These are phyloP conservation scores for Cyclura pinguis DNA, from an alignment of 2,797 vertebrate species.

Conservation along the genomic window DNA sequence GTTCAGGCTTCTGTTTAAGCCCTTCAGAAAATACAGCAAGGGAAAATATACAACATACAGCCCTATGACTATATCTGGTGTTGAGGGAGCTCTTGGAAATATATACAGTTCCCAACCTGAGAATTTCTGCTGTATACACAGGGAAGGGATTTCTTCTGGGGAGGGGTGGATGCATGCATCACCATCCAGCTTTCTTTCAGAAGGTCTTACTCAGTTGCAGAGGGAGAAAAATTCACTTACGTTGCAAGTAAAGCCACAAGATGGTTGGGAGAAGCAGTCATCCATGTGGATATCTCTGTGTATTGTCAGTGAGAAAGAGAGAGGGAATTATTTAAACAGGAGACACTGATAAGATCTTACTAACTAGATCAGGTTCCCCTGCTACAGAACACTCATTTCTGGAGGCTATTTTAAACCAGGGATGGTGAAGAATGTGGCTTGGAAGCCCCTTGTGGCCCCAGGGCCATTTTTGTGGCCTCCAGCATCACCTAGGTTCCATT, in stretches of 20 bases:
- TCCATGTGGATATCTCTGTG: neutral
- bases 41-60: neutral
- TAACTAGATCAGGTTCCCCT: no score
- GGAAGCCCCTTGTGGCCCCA: no score
- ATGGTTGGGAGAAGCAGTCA: neutral
- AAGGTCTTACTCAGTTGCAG: neutral
- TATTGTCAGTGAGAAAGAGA: no score
- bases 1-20: neutral
- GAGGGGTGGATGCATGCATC: neutral
- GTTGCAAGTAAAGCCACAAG: neutral
- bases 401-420: no score
- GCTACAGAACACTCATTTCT: no score
- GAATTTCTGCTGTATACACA: neutral
- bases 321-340: no score
- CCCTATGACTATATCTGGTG: conserved; percentile 13
- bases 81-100: neutral
- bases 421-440: no score
- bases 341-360: no score
- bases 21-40: neutral
- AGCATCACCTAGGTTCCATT: no score
- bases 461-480: no score
- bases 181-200: neutral
- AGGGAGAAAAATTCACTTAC: neutral
- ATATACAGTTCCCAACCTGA: neutral
- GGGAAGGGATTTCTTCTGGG: neutral